These are phyloP conservation scores for Amorpha juglandis DNA, from an alignment of 2,888 invertebrate species.

Conservation along the genomic window DNA sequence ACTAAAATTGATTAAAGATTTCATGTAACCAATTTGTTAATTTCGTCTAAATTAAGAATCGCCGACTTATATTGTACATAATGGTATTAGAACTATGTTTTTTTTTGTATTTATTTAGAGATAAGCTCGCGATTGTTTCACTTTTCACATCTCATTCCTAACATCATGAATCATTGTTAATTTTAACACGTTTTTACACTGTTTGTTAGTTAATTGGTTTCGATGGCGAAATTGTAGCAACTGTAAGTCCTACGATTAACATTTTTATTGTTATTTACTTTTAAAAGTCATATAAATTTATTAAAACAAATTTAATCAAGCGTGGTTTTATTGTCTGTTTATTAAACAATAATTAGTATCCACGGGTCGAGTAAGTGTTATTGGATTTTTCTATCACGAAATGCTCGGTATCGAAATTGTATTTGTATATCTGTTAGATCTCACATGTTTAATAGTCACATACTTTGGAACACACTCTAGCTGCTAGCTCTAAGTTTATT, in stretches of 20 bases:
- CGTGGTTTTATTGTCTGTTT: conserved; percentile 28
- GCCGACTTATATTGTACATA: conserved; percentile 41
- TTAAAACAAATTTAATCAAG: conserved; percentile 55
- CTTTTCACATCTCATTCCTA: conserved; percentile 23
- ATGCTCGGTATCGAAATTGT: no score
- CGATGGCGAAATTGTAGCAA: conserved; percentile 31
- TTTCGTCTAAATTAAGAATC: conserved; percentile 26
- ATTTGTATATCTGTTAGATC: no score
- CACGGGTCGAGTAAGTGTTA: no score
- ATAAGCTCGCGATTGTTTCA: conserved; percentile 31
- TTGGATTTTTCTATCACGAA: no score
- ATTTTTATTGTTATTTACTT: conserved; percentile 72
- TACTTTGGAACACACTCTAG: no score
- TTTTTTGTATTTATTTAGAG: conserved; percentile 39
- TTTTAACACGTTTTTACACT: conserved; percentile 24
- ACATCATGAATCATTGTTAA: conserved; percentile 24
- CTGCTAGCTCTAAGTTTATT: no score
- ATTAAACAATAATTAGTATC: neutral
- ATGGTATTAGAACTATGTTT: conserved; percentile 38
- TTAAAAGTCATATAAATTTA: conserved; percentile 60
- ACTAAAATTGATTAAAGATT: neutral
- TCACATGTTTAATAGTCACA: no score
- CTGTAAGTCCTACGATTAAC: conserved; percentile 49
- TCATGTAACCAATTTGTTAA: conserved; percentile 11
- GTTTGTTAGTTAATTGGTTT: conserved; percentile 13